Conservation (phyloP, 2,113 vertebrate genomes). For the Motacilla alba region DNA sequence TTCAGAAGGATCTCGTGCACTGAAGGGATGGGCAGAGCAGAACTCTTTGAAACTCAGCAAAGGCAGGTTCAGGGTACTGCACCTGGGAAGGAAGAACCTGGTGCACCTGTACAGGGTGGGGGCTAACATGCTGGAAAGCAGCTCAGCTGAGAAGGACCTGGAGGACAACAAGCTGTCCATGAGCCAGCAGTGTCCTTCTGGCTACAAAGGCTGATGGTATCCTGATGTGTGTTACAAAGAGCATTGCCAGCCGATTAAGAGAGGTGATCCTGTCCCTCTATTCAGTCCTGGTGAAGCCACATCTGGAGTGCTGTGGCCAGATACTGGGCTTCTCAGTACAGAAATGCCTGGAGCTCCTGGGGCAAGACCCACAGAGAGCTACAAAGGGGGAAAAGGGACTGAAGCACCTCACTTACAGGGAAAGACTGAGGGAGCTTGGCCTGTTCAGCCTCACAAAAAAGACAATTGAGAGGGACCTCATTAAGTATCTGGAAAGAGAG, state of each 20-base stretch:
- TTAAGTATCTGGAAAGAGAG: background rate
- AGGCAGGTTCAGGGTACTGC: no score
- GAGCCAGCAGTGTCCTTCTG: background rate
- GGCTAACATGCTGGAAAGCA: background rate
- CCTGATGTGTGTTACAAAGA: background rate
- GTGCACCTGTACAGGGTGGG: background rate
- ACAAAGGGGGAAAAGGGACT: background rate
- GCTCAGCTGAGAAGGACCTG: background rate
- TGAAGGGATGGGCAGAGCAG: background rate
- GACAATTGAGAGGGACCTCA: background rate
- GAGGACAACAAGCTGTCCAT: background rate
- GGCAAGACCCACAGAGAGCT: background rate
- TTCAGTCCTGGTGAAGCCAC: background rate
- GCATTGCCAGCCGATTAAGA: background rate
- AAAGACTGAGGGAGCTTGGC: background rate
- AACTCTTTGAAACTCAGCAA: background rate
- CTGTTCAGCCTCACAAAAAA: background rate
- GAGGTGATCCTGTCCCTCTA: background rate
- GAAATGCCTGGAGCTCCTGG: background rate
- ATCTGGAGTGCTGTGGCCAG: background rate
- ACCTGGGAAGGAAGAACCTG: background rate
- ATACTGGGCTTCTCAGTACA: background rate
- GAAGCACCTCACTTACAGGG: background rate
- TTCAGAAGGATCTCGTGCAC: background rate
- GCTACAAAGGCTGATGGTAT: background rate